phyloP scores from a whole-genome alignment of 2,113 vertebrate species.

The Bambusicola thoracicus region DNA sequence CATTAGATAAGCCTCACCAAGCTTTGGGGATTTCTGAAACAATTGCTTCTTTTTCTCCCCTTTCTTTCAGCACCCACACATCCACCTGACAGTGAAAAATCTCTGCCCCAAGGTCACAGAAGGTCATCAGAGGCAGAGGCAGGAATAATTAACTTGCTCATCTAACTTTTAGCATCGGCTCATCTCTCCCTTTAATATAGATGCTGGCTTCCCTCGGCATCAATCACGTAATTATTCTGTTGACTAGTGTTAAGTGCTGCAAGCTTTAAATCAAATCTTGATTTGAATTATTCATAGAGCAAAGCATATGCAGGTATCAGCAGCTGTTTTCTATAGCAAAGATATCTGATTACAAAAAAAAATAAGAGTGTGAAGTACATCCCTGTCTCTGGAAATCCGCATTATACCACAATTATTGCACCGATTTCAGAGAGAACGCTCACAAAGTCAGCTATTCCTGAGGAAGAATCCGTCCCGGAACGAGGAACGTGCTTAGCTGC shows the following conservation, averaged over 20 bases:
- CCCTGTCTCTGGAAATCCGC: neutral
- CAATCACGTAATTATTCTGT: slow-evolving; percentile 11
- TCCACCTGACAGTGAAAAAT: neutral
- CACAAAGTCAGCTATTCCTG: neutral
- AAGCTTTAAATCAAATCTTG: slow-evolving; percentile 40
- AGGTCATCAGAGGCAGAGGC: neutral
- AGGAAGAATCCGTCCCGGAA: neutral
- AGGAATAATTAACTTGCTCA: slow-evolving; percentile 18
- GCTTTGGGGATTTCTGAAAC: neutral
- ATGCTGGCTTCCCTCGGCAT: neutral
- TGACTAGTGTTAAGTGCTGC: neutral
- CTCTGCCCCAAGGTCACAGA: neutral
- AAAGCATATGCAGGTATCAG: neutral
- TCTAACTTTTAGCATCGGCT: neutral
- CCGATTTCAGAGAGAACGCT: neutral
- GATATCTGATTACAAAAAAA: neutral
- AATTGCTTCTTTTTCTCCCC: neutral
- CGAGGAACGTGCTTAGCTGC: neutral
- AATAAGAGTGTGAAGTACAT: neutral
- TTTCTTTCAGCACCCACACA: neutral
- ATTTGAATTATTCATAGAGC: slow-evolving; percentile 39
- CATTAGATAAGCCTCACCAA: neutral
- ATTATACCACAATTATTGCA: neutral
- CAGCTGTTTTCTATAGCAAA: slow-evolving; percentile 26
- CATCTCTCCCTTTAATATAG: neutral